phyloP scores from a whole-genome alignment of 1,140 invertebrate species.

The Lutraria rhynchaena region DNA sequence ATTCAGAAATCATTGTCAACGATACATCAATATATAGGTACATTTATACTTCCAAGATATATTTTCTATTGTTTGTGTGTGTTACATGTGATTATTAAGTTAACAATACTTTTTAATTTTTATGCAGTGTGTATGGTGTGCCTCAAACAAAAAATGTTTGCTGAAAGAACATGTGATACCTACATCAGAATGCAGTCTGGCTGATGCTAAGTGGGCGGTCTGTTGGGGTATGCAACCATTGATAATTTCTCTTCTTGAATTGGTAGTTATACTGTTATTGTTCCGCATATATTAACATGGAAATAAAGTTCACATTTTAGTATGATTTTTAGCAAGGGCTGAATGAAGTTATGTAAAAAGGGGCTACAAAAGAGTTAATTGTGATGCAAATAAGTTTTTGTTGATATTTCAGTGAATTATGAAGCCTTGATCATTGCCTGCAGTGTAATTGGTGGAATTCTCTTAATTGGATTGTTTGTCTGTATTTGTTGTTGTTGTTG shows the following conservation, averaged over 20 bases:
- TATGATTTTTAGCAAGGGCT: background rate
- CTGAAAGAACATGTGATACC: conserved; percentile 48
- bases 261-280: background rate
- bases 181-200: conserved; percentile 65
- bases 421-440: conserved; percentile 73
- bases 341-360: too few species aligned
- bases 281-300: background rate
- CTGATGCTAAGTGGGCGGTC: conserved; percentile 72
- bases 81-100: background rate
- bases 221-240: conserved; percentile 71
- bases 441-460: conserved; percentile 70
- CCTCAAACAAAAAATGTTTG: conserved; percentile 64
- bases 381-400: too few species aligned
- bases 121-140: conserved; percentile 72
- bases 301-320: background rate
- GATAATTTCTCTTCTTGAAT: background rate
- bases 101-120: background rate
- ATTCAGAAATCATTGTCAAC: too few species aligned
- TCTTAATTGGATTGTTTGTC: conserved; percentile 65
- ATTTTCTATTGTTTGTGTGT: too few species aligned
- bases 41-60: too few species aligned
- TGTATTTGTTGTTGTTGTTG: conserved; percentile 75
- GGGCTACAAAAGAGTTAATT: too few species aligned
- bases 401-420: conserved; percentile 74
- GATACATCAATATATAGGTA: too few species aligned